Evolutionary conservation across 37 sponge, comb jelly and placozoan genomes (phyloP).

Genomic region (Haliclona indistincta): DNA sequence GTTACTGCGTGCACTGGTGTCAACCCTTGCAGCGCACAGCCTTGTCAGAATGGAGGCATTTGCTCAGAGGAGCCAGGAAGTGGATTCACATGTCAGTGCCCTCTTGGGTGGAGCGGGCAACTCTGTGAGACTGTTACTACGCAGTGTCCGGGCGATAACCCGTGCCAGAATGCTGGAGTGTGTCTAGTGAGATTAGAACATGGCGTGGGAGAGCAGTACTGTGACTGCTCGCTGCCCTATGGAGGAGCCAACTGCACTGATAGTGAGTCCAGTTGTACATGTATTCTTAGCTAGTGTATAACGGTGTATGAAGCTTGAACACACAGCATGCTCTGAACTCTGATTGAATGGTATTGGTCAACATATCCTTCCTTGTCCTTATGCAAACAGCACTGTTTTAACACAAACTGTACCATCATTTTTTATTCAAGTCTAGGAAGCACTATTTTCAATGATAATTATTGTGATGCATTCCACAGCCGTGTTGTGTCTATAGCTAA

Average conservation of each 20-base stretch:
- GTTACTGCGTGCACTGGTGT: constrained; percentile 29
- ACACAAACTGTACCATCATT: no score
- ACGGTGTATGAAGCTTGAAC: background rate
- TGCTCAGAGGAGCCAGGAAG: constrained; percentile 12
- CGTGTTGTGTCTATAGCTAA: no score
- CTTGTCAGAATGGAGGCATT: constrained; percentile 49
- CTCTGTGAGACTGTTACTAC: constrained; percentile 37
- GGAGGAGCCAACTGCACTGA: constrained; percentile 44
- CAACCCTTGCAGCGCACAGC: background rate
- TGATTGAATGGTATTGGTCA: no score
- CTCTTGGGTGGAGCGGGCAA: constrained; percentile 18
- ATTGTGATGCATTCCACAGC: no score
- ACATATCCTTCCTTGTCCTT: no score
- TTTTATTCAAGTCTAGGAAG: no score
- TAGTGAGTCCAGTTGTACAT: constrained; percentile 24
- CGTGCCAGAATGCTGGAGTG: constrained; percentile 45
- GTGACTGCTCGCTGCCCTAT: constrained; percentile 70
- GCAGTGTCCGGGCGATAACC: constrained; percentile 1
- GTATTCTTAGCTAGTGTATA: background rate
- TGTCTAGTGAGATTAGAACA: constrained; percentile 3
- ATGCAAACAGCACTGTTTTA: no score
- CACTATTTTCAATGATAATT: no score
- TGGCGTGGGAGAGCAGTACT: constrained; percentile 14
- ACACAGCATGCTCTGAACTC: no score
- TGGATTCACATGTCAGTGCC: constrained; percentile 17